These are phyloP conservation scores for Drosophila maculinotata DNA, from an alignment of 2,888 invertebrate species.

Conservation along the genomic window DNA sequence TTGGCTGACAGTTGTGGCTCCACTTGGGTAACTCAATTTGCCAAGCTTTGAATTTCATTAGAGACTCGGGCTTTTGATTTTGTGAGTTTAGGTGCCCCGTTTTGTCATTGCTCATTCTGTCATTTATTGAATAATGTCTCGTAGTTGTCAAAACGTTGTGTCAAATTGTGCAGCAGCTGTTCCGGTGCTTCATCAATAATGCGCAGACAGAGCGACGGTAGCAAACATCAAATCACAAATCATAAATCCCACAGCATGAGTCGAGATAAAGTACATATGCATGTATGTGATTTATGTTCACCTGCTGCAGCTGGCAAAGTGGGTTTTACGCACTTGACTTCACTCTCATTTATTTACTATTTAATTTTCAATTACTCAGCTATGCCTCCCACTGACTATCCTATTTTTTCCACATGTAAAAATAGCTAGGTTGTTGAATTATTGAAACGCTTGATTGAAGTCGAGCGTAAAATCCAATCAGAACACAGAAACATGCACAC, in stretches of 20 bases:
- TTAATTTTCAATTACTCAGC: slow-evolving; percentile 73
- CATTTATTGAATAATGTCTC: slow-evolving; percentile 25
- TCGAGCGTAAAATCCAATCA: slow-evolving; percentile 66
- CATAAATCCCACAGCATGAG: slow-evolving; percentile 24
- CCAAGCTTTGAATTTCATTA: slow-evolving; percentile 36
- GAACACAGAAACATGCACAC: slow-evolving; percentile 20
- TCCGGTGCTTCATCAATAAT: slow-evolving; percentile 19
- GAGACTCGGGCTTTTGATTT: slow-evolving; percentile 11
- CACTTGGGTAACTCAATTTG: slow-evolving; percentile 45
- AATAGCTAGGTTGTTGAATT: slow-evolving; percentile 59
- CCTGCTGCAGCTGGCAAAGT: slow-evolving; percentile 4
- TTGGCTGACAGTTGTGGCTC: slow-evolving; percentile 46
- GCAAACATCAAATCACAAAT: slow-evolving; percentile 40
- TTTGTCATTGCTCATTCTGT: slow-evolving; percentile 29
- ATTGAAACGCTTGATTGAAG: slow-evolving; percentile 73
- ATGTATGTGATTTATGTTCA: slow-evolving; percentile 21
- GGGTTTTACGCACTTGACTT: neutral
- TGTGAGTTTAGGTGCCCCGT: slow-evolving; percentile 14
- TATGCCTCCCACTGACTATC: neutral
- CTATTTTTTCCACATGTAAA: slow-evolving; percentile 1
- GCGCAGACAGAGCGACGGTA: slow-evolving; percentile 27
- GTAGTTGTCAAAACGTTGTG: slow-evolving; percentile 41
- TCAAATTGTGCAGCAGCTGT: slow-evolving; percentile 34
- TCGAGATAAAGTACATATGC: neutral
- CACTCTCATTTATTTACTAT: slow-evolving; percentile 61